Evolutionary conservation across 2,888 invertebrate species (phyloP), one percentile per base, ranked within the genome.

Genomic region (Eueremaeus valkanovi): DNA sequence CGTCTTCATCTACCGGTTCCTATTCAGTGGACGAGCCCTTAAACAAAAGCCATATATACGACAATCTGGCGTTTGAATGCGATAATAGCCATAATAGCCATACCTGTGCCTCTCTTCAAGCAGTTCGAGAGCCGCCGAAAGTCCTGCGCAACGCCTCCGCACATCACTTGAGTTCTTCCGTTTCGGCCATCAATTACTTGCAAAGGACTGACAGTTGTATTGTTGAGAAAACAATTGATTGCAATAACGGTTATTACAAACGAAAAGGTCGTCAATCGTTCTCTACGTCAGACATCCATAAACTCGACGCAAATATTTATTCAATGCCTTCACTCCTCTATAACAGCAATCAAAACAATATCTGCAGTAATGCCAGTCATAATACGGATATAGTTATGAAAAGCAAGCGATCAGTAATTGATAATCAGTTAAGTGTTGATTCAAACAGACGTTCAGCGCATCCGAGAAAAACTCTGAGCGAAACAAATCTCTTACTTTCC

Each of bases 201-300:
- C 68, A 68, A 24, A 5, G 40, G 9, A 36, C 24, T n/a, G 36
- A 68, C 68, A 68, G 68, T 40, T 27, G 18, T 68, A 11, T 68
- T 68, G 21, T 36, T 16, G 9, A 27, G 27, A 73, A 73, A 58
- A 6, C 73, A 58, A 58, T 40, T 36, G 36, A 51, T 51, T 24
- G 16, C n/a, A 51, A 21, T 58, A 73, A 36, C 24, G 55, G 13
- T 73, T 40, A 73, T 31, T 55, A 55, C 21, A 75, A 75, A n/a
- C 68, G 55, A 13, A 51, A 51, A 33, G 75, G 75, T 9, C 55
- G 75, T 36, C 75, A 75, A 21, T 75, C 55, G 55, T 75, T 70
- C 36, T 49, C 49, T 6, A 58, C 75, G 3, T 70, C 70, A 40
- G 75, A 75, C 68, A 45, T 75, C 0, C 49, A 72, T 40, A 51